Evolutionary conservation across 2,113 vertebrate species (phyloP).

Genomic region (Xenopus laevis): DNA sequence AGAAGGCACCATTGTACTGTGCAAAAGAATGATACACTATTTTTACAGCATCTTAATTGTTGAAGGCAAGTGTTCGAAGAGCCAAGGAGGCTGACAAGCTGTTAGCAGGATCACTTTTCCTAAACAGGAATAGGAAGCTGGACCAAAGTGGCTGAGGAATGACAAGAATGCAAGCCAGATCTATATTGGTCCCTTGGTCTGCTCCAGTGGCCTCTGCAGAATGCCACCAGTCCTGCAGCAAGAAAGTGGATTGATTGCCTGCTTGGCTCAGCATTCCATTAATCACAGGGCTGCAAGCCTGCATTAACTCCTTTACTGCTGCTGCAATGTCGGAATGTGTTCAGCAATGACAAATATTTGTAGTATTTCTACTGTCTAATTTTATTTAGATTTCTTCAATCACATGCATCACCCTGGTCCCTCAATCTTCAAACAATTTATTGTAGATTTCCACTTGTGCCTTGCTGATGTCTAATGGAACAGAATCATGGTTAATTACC

Average conservation of each 20-base stretch:
- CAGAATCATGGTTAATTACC: too few relatives aligned
- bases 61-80: slow-evolving; percentile 14
- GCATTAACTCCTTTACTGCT: slow-evolving; percentile 16
- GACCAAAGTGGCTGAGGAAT: slow-evolving; percentile 34
- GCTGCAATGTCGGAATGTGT: slow-evolving; percentile 3
- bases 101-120: slow-evolving; percentile 27
- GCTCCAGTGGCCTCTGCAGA: slow-evolving; percentile 4
- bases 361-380: neutral
- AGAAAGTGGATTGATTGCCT: slow-evolving; percentile 8
- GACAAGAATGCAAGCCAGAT: slow-evolving; percentile 32
- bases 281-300: neutral
- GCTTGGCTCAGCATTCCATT: slow-evolving; percentile 13
- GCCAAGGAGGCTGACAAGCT: slow-evolving; percentile 4
- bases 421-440: too few relatives aligned
- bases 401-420: too few relatives aligned
- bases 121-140: slow-evolving; percentile 20
- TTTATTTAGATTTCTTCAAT: neutral
- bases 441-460: too few relatives aligned
- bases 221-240: slow-evolving; percentile 10
- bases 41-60: slow-evolving; percentile 1
- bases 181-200: slow-evolving; percentile 27
- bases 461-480: too few relatives aligned
- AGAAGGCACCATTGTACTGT: too few relatives aligned
- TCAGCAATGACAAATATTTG: slow-evolving; percentile 11
- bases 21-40: too few relatives aligned